Percentiles rank a stretch among this genome's conserved stretches.
phyloP scores from a whole-genome alignment of 2,888 invertebrate species.

The Latrodectus elegans region DNA sequence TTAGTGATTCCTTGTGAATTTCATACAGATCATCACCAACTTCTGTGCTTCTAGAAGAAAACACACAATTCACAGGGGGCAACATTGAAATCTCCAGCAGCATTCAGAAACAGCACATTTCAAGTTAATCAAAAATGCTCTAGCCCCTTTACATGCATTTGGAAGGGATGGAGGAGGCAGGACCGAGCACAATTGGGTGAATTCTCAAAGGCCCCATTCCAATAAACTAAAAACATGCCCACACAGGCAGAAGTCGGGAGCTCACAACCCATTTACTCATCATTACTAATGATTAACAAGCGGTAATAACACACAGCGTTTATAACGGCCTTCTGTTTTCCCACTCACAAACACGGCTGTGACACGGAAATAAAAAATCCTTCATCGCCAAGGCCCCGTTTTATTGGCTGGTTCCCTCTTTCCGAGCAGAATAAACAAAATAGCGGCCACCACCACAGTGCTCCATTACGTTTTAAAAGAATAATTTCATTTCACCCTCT shows the following conservation, averaged over 20 bases:
- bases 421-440: constrained; percentile 56
- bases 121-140: too few species aligned
- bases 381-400: constrained; percentile 31
- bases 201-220: constrained; percentile 43
- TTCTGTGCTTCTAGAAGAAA: too few species aligned
- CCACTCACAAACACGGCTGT: background rate
- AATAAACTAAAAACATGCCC: constrained; percentile 51
- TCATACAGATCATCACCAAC: too few species aligned
- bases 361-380: constrained; percentile 25
- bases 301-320: constrained; percentile 43
- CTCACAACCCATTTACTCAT: constrained; percentile 40
- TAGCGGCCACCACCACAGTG: constrained; percentile 4
- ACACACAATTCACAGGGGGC: too few species aligned
- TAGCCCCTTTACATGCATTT: too few species aligned
- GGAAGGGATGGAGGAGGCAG: too few species aligned
- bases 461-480: constrained; percentile 67
- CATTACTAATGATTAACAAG: constrained; percentile 67
- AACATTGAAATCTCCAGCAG: too few species aligned
- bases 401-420: constrained; percentile 51
- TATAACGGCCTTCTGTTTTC: constrained; percentile 9
- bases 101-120: too few species aligned
- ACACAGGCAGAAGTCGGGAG: constrained; percentile 4
- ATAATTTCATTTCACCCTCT: constrained; percentile 63
- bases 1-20: too few species aligned
- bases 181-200: too few species aligned